Evolutionary conservation across 2,888 invertebrate species (phyloP).

Genomic region (Uloborus plumipes): DNA sequence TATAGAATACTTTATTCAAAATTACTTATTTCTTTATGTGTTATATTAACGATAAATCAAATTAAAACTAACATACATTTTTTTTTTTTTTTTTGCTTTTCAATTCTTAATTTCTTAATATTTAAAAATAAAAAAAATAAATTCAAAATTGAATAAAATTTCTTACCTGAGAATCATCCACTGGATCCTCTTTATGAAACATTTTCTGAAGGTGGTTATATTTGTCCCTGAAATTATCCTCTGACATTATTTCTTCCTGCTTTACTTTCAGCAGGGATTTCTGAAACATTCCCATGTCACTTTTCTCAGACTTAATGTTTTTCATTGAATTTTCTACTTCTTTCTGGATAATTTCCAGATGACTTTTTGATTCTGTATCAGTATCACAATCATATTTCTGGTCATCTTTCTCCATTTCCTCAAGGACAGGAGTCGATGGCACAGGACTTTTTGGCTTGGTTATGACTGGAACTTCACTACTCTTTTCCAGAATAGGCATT

Average conservation of each 20-base stretch:
- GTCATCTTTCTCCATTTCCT: slow-evolving; percentile 49
- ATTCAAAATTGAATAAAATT: no score
- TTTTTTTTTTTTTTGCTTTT: no score
- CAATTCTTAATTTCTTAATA: no score
- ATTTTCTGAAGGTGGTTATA: slow-evolving; percentile 32
- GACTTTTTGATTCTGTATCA: slow-evolving; percentile 57
- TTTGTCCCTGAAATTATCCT: slow-evolving; percentile 31
- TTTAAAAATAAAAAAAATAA: no score
- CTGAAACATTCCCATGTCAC: slow-evolving; percentile 1
- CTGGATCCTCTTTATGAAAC: slow-evolving; percentile 42
- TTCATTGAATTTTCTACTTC: slow-evolving; percentile 36
- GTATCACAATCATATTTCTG: slow-evolving; percentile 60
- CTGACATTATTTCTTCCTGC: slow-evolving; percentile 34
- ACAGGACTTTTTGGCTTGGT: not conserved
- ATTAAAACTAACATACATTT: no score
- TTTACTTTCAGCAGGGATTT: slow-evolving; percentile 31
- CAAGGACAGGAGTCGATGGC: not conserved
- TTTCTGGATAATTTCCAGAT: slow-evolving; percentile 4
- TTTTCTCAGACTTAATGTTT: slow-evolving; percentile 39
- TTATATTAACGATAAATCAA: no score
- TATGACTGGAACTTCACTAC: slow-evolving; percentile 52
- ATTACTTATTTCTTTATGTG: no score
- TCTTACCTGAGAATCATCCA: slow-evolving; percentile 57
- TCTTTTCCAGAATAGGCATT: slow-evolving; percentile 61
- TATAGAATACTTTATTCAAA: no score